Evolutionary conservation across 2,888 invertebrate genomes (phyloP), one percentile per base, ranked within the genome.

Genomic region (Watsonalla cultraria): DNA sequence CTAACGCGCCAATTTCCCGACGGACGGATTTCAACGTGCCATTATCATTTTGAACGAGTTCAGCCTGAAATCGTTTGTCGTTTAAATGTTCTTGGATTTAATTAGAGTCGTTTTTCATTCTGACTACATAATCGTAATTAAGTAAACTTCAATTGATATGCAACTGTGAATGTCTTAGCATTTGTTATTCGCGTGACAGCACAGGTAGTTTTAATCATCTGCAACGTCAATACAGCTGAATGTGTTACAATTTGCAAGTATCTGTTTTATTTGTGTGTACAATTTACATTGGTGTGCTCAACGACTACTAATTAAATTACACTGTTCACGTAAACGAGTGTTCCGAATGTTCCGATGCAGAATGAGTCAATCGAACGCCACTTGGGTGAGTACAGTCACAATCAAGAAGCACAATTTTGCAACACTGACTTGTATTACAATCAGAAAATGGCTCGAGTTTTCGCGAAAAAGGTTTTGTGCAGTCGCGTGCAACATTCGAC

Each of bases 381-480:
- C 70, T 66, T 49, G 15, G 37, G 48, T 62, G 11, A 70, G 65
- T 66, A 62, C 61, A 67, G 69, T 67, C 76, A 72, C 74, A 67
- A 65, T 63, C 45, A 65, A 64, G 71, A 68, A 72, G 69, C 78
- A 82, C 78, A 72, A 64, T 70, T 37, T 68, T 58, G 68, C 62
- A 70, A 64, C 74, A 76, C 74, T 65, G 53, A 62, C 58, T 60
- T 58, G 56, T 68, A 68, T 70, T 62, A 53, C 60, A 71, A 66
- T 65, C 60, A 53, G 61, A 62, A 67, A 63, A 62, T 54, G 53
- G 53, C 51, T 11, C 11, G 11, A 42, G 9, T 42, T 8, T 11
- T 42, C 42, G 42, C 42, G 42, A 37, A 8, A 37, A 0, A 37
- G 58, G 54, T 64, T 59, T 49, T 42, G 5, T 59, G 57, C 59